Evolutionary conservation across 2,888 invertebrate species (phyloP), one percentile per base, ranked within the genome.

Genomic region (Trachelus tabidus): DNA sequence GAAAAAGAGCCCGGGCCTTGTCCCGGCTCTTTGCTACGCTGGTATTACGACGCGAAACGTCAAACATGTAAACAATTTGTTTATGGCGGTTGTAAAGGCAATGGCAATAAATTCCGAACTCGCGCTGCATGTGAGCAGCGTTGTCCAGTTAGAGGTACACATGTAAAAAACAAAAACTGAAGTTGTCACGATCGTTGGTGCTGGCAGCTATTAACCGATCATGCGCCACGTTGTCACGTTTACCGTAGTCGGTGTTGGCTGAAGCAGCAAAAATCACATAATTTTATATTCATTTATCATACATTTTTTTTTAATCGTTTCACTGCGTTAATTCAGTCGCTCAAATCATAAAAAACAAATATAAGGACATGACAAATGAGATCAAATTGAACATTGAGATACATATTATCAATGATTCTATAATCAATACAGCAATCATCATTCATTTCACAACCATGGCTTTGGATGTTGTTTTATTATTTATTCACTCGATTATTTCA

Each of bases 81-180:
- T 87, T 93, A 92, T 85, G 93, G 93, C 79, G 92, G 92, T 89
- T 92, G 93, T 87, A 91, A 90, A 84, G 92, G 92, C 84, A 93
- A 92, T 85, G 89, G 85, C 79, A 93, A 93, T 89, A 91, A 90
- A 85, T 92, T 92, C 88, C 90, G 88, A 83, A 89, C 88, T 69
- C 87, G 87, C 79, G 87, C 88, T 83, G 90, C 90, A 83, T 92
- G 92, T 83, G 87, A 89, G 85, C 87, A 87, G 81, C 89, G 88
- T 81, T 92, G 92, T 82, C 87, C 87, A 69, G 83, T 84, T 76
- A 84, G 87, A 90, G 90, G 90, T 90, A 90, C 78, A 84, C 56
- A 9, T 9, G 23, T 77, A 81, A 74, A 35, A 79, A 35, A 73
- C 69, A 76, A 75, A 79, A 71, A 78, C 23, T 35, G 68, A 75